Base-by-base conservation (phyloP, 1,140 invertebrate species). In the Plutomurus gul region DNA sequence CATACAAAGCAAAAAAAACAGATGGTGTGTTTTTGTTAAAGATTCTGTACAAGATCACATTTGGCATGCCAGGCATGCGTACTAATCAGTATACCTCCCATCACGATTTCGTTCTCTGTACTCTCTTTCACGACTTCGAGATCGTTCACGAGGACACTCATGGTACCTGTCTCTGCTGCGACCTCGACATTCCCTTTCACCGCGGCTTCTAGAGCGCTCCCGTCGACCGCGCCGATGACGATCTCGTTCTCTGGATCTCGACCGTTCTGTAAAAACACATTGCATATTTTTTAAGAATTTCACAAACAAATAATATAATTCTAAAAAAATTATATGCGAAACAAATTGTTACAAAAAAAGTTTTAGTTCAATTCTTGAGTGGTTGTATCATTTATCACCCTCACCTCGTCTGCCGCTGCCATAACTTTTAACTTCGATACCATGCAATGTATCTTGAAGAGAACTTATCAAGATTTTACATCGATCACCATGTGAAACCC, bases 381-480 rank as follows among this genome's bases (percentile, higher is more conserved):
- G n/a, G n/a, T n/a, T n/a, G n/a, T n/a, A n/a, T n/a, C n/a, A n/a
- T n/a, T n/a, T n/a, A n/a, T n/a, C n/a, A n/a, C n/a, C 20, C 13
- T 78, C 30, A 75, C 39, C 82, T 82, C 86, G 84, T 88, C 90
- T 87, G 77, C 56, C 71, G 5, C 73, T 87, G 75, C 90, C 86
- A 86, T 98, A 98, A 80, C 95, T 96, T 87, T 98, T 98, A 2
- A 94, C 93, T 88, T 99, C 96, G n/a, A 99, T 95, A 20, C 96
- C 97, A 86, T 97, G 93, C 33, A 99, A 87, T 20, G 98, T 99
- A 86, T 99, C 98, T 88, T 99, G 94, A 1, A 99, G 89, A 0
- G 96, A 97, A 84, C 94, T 97, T 74, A 99, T 97, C 11, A 99
- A 88, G 82, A 99, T 98, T 88, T 99, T 99, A 88, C 98, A 99